Evolutionary conservation across 2,113 vertebrate species (phyloP).

Genomic region (Gopherus evgoodei): DNA sequence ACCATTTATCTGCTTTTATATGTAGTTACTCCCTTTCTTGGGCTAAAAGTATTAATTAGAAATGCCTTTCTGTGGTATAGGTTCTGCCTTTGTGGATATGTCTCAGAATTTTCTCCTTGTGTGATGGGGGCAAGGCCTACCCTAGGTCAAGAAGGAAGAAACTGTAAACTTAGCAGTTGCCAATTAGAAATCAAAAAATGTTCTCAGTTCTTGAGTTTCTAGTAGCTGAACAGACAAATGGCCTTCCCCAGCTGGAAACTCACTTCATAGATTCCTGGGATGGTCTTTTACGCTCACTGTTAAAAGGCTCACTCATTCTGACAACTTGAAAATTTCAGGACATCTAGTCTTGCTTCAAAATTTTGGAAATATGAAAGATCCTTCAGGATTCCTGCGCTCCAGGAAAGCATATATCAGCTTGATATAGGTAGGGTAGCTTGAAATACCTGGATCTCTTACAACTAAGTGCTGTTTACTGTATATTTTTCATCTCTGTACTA

Average conservation of each 20-base stretch:
- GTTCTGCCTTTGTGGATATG: neutral
- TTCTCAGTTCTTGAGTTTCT: constrained; percentile 23
- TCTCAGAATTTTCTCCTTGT: neutral
- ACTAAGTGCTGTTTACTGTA: neutral
- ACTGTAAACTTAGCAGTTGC: neutral
- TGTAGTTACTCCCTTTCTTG: neutral
- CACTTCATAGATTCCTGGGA: neutral
- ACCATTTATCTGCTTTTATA: neutral
- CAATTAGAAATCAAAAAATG: neutral
- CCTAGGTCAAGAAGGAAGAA: neutral
- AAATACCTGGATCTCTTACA: neutral
- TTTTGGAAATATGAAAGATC: constrained; percentile 44
- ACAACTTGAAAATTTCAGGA: constrained; percentile 34
- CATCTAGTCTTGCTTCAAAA: neutral
- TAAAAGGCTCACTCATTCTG: constrained; percentile 28
- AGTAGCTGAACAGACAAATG: neutral
- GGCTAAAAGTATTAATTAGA: neutral
- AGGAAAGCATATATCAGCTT: neutral
- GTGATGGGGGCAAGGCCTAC: neutral
- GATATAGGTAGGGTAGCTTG: neutral
- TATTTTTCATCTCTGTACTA: neutral
- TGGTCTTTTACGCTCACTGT: neutral
- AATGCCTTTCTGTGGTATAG: neutral
- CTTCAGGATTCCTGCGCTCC: constrained; percentile 13
- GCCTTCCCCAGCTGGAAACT: constrained; percentile 38